Conservation (phyloP, 1,140 invertebrate genomes). For the Chironomus tepperi region DNA sequence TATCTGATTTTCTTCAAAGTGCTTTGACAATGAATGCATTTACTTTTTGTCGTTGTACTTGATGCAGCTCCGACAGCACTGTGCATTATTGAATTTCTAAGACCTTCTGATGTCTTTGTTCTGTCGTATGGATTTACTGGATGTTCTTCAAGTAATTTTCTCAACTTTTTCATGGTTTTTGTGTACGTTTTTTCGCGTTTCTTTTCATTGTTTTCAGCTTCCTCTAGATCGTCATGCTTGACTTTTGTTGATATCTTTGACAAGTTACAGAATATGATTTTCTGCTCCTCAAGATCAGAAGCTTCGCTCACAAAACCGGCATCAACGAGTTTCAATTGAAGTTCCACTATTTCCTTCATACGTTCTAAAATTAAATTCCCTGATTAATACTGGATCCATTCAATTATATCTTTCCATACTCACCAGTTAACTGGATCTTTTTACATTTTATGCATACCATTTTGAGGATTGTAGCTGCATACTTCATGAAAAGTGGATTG, state of each 20-base stretch:
- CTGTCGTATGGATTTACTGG: constrained; percentile 27
- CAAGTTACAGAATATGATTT: constrained; percentile 32
- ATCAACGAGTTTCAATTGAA: constrained; percentile 68
- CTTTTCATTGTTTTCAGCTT: constrained; percentile 30
- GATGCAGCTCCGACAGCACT: constrained; percentile 47
- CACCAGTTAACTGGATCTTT: constrained; percentile 59
- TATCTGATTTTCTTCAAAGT: constrained; percentile 51
- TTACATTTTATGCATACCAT: constrained; percentile 63
- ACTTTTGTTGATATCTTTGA: constrained; percentile 35
- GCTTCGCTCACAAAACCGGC: constrained; percentile 64
- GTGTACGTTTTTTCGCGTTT: constrained; percentile 16
- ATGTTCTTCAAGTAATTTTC: background rate
- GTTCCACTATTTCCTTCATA: constrained; percentile 54
- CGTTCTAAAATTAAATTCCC: constrained; percentile 42
- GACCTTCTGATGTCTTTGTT: constrained; percentile 50
- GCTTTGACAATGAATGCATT: constrained; percentile 54
- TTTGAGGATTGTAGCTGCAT: constrained; percentile 57
- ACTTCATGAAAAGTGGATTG: constrained; percentile 83
- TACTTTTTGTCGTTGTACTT: constrained; percentile 39
- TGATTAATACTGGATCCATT: constrained; percentile 25
- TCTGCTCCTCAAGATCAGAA: constrained; percentile 48
- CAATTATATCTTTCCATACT: constrained; percentile 25
- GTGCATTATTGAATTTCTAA: constrained; percentile 52
- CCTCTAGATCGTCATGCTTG: constrained; percentile 27
- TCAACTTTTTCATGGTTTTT: background rate